A percentile compares a stretch with the other conserved stretches of the same genome.
Evolutionary conservation across 2,113 vertebrate genomes (phyloP).

Genomic region (Hippocampus barbouri): DNA sequence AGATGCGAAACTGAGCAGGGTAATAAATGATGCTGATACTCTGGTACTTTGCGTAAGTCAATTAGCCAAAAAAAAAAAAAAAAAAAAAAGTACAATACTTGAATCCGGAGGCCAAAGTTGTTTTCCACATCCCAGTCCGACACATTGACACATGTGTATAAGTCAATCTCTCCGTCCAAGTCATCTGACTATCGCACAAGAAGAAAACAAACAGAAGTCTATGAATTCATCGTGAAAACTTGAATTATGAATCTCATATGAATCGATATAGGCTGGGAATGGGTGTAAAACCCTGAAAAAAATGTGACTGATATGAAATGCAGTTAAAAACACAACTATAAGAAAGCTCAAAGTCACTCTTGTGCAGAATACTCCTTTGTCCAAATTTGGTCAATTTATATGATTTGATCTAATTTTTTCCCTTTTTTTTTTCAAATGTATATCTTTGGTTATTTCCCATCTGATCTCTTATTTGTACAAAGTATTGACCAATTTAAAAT

Average conservation of each 20-base stretch:
- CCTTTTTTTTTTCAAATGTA: neutral
- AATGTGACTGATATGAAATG: neutral
- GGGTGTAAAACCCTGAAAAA: neutral
- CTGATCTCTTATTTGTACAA: neutral
- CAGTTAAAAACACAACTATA: neutral
- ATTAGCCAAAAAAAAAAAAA: constrained; percentile 5
- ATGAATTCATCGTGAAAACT: neutral
- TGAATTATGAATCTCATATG: neutral
- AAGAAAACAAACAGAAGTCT: constrained; percentile 7
- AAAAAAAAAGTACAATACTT: constrained; percentile 66
- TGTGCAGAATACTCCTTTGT: neutral
- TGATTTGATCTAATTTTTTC: neutral
- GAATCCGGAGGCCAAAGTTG: constrained; percentile 93
- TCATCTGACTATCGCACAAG: constrained; percentile 77
- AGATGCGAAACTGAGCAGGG: constrained; percentile 20
- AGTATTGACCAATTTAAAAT: neutral
- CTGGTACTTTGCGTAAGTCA: neutral
- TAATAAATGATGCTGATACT: neutral
- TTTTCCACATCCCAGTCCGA: constrained; percentile 84
- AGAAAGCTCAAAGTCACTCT: neutral
- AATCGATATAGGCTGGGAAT: neutral
- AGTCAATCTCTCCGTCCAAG: constrained; percentile 85
- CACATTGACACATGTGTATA: constrained; percentile 80
- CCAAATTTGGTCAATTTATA: neutral
- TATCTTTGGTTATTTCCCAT: neutral